Evolutionary conservation across 2,888 invertebrate species (phyloP), one percentile per base, ranked within the genome.

Genomic region (Ennomos erosarius): DNA sequence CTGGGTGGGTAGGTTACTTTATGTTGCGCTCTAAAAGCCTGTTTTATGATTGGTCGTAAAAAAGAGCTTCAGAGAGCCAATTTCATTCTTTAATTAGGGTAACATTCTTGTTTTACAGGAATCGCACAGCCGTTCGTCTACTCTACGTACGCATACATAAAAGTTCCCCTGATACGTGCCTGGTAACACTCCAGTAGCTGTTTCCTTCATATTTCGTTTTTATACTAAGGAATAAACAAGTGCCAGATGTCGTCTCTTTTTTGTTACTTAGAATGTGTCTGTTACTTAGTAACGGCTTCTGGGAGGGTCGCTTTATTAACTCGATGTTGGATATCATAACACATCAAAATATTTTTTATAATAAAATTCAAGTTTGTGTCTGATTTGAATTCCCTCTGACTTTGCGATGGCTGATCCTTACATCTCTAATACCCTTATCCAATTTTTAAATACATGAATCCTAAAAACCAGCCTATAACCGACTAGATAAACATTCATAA

Each of bases 41-140:
- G 78, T 86, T 90, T 90, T 88, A 89, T 87, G 87, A 87, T 87
- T 81, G 80, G 79, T 82, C 85, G 84, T 90, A 89, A 90, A 90
- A 58, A 74, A 68, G 70, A 80, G 82, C 81, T 81, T 80, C 75
- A 71, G 76, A 74, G 76, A 82, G 76, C 78, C 84, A 85, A 86
- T 89, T 88, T 85, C 79, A 79, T 84, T 84, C 80, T 85, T 87
- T 90, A 89, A 89, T 90, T 89, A 87, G 81, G 76, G 76, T 79
- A 79, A 80, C 79, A 78, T 84, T 82, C 75, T 75, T 76, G 82
- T 84, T 82, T 82, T 79, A 81, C 76, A 75, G 71, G 69, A 70
- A 71, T 68, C 69, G 72, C 73, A 64, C 65, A 57, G 55, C 60
- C 60, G 64, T 59, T 55, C 52, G 34, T 49, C 39, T 38, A 44